Evolutionary conservation across 2,888 invertebrate species (phyloP).

Genomic region (Melinaea marsaeus): DNA sequence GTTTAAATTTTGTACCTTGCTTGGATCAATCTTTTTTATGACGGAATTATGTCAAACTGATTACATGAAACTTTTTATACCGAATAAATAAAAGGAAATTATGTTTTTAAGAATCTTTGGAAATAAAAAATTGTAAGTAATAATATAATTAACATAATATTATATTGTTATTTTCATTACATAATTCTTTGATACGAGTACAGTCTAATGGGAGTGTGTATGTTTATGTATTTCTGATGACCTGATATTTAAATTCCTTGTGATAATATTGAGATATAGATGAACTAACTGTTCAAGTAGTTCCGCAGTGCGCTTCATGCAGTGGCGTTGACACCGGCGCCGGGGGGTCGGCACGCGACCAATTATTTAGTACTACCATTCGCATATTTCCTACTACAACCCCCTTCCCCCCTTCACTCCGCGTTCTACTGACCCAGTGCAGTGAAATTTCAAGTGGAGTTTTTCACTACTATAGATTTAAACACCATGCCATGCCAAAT

Average conservation of each 20-base stretch:
- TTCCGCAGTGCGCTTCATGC: constrained; percentile 70
- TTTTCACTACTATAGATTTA: constrained; percentile 21
- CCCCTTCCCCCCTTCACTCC: constrained; percentile 26
- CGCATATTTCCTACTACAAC: constrained; percentile 35
- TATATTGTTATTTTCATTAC: too few species aligned
- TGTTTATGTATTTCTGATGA: constrained; percentile 54
- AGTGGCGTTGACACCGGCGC: constrained; percentile 65
- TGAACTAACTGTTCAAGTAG: constrained; percentile 34
- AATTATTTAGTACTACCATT: constrained; percentile 55
- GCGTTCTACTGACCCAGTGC: constrained; percentile 36
- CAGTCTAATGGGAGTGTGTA: too few species aligned
- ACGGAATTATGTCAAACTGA: neutral
- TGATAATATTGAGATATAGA: constrained; percentile 18
- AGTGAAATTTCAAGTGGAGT: constrained; percentile 34
- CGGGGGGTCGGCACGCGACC: constrained; percentile 67
- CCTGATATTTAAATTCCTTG: constrained; percentile 14
- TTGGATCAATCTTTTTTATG: constrained; percentile 37
- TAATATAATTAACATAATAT: too few species aligned
- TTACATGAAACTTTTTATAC: constrained; percentile 33
- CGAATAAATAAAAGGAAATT: too few species aligned
- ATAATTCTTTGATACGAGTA: too few species aligned
- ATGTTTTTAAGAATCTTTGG: too few species aligned
- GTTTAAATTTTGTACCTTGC: constrained; percentile 47
- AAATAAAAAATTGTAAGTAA: too few species aligned
- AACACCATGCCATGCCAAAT: constrained; percentile 30